These are phyloP conservation scores for Halictus rubicundus DNA, from an alignment of 1,140 invertebrate species.

Conservation along the genomic window DNA sequence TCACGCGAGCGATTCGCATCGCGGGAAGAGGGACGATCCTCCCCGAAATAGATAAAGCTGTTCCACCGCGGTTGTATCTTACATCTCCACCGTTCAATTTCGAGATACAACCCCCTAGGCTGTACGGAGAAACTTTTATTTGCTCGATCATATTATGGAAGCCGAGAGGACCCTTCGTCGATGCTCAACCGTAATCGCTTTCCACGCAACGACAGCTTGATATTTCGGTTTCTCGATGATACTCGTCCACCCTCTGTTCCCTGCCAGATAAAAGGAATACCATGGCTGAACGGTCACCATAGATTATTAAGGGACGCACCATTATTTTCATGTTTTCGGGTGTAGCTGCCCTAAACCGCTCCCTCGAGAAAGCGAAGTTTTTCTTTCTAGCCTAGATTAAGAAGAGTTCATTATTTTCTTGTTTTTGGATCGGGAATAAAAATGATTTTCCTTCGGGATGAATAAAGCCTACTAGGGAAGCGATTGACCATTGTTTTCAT, in stretches of 20 bases:
- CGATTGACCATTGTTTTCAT: no score
- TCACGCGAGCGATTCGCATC: background rate
- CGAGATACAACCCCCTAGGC: slow-evolving; percentile 15
- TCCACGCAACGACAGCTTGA: slow-evolving; percentile 41
- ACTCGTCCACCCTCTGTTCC: background rate
- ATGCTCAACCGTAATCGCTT: slow-evolving; percentile 40
- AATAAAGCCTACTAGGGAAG: no score
- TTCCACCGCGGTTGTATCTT: slow-evolving; percentile 9
- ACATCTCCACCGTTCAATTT: slow-evolving; percentile 43
- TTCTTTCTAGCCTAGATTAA: no score
- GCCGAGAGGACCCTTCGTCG: slow-evolving; percentile 9
- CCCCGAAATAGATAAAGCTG: background rate
- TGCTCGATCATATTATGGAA: slow-evolving; percentile 49
- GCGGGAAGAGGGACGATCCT: background rate
- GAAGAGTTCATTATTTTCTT: no score
- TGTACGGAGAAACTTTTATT: slow-evolving; percentile 52
- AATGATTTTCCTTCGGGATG: no score
- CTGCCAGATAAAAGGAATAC: background rate
- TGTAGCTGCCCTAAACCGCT: background rate
- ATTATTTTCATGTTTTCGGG: background rate
- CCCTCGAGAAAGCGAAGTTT: no score
- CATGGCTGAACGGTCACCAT: background rate
- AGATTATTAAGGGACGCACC: background rate
- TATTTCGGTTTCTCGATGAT: background rate
- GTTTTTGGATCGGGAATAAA: no score